phyloP scores from a whole-genome alignment of 2,797 vertebrate genomes.

The Pseudochromis fuscus region DNA sequence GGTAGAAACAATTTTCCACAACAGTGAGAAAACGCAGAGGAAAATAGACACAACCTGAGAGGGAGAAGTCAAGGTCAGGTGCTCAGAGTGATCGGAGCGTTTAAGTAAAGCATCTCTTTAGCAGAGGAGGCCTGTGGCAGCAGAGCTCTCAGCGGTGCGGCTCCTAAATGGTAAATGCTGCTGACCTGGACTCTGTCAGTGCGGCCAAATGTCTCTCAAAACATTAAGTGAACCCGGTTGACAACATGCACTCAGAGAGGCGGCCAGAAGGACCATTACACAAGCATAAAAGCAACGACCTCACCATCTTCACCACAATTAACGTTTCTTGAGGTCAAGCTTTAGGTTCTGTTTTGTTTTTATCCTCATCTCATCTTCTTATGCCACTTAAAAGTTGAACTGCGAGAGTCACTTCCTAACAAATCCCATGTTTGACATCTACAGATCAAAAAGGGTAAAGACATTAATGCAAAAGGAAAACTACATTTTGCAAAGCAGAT shows the following conservation, averaged over 20 bases:
- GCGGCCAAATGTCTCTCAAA: conserved; percentile 32
- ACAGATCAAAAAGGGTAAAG: neutral
- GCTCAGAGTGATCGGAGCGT: neutral
- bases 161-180: conserved; percentile 2
- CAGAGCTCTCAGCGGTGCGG: neutral
- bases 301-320: neutral
- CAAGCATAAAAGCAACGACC: no score
- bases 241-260: conserved; percentile 2
- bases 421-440: no score
- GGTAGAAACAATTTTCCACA: neutral
- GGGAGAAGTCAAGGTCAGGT: neutral
- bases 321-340: neutral
- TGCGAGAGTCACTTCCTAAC: no score
- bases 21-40: neutral
- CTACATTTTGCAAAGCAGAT: neutral
- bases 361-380: neutral
- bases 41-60: conserved; percentile 1
- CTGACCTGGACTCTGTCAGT: conserved; percentile 16
- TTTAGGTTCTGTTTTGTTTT: conserved; percentile 2
- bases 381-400: no score
- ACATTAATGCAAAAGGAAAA: neutral
- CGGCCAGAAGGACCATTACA: neutral
- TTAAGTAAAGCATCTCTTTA: neutral
- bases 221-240: conserved; percentile 32
- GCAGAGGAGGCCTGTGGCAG: neutral